Percentiles rank a stretch among this genome's conserved stretches.
Conservation (phyloP, 92 coral and sea anemone genomes). For the Epizoanthus stellaris region DNA sequence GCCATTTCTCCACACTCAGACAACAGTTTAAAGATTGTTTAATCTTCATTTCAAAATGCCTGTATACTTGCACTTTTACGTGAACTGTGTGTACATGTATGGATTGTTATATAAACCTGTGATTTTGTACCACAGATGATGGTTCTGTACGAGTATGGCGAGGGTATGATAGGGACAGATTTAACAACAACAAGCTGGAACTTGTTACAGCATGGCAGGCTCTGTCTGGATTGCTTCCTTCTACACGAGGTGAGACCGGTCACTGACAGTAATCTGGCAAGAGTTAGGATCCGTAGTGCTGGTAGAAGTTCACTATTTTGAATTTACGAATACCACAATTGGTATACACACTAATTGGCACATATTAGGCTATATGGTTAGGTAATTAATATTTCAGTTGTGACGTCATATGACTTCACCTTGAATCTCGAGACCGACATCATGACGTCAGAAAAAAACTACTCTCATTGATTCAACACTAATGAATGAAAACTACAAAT, state of each 20-base stretch:
- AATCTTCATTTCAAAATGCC: not conserved
- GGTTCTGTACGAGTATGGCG: slow-evolving; percentile 97
- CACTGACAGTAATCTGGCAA: not conserved
- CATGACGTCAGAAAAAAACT: too few species aligned
- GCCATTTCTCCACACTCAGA: not conserved
- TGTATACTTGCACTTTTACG: not conserved
- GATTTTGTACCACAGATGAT: slow-evolving; percentile 66
- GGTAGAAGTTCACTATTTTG: too few species aligned
- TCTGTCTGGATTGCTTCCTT: slow-evolving; percentile 92
- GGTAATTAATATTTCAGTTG: too few species aligned
- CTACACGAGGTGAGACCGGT: slow-evolving; percentile 82
- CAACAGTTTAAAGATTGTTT: not conserved
- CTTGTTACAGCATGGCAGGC: slow-evolving; percentile 99
- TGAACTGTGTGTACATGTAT: not conserved
- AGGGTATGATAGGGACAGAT: slow-evolving; percentile 65
- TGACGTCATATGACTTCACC: too few species aligned
- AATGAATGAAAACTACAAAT: too few species aligned
- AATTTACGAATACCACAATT: too few species aligned
- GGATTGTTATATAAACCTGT: not conserved
- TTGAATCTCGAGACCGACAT: too few species aligned
- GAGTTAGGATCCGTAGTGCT: too few species aligned
- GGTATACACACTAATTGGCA: too few species aligned
- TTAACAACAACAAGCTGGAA: slow-evolving; percentile 65
- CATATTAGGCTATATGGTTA: too few species aligned
- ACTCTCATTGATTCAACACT: too few species aligned